phyloP scores from a whole-genome alignment of 2,113 vertebrate species.

The Emberiza fucata region DNA sequence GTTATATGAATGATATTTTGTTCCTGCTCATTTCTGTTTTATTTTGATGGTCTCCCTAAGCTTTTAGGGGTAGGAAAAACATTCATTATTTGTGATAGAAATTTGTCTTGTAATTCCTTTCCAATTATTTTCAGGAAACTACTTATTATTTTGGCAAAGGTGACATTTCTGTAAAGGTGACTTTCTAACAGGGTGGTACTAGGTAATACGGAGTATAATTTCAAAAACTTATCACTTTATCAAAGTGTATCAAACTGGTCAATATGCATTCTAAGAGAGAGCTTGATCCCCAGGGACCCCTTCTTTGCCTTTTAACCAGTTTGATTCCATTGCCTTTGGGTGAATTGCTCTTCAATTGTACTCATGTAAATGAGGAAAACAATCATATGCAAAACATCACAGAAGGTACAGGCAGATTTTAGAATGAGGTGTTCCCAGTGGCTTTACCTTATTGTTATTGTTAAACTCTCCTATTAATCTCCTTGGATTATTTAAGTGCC shows the following conservation, averaged over 20 bases:
- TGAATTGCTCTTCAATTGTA: neutral
- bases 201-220: neutral
- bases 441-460: conserved; percentile 20
- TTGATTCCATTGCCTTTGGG: neutral
- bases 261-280: neutral
- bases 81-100: neutral
- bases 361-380: conserved; percentile 4
- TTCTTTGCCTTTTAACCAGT: neutral
- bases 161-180: neutral
- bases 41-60: neutral
- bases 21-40: neutral
- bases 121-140: neutral
- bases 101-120: neutral
- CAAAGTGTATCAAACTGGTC: neutral
- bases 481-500: neutral
- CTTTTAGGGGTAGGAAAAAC: neutral
- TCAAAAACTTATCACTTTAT: neutral
- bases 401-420: conserved; percentile 19
- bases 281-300: neutral
- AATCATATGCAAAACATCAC: conserved; percentile 4
- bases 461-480: conserved; percentile 46
- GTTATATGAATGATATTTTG: neutral
- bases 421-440: conserved; percentile 6
- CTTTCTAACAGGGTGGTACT: neutral
- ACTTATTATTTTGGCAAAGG: neutral